These are phyloP conservation scores for Poecilia velifera DNA, from an alignment of 2,797 vertebrate genomes.

Conservation along the genomic window DNA sequence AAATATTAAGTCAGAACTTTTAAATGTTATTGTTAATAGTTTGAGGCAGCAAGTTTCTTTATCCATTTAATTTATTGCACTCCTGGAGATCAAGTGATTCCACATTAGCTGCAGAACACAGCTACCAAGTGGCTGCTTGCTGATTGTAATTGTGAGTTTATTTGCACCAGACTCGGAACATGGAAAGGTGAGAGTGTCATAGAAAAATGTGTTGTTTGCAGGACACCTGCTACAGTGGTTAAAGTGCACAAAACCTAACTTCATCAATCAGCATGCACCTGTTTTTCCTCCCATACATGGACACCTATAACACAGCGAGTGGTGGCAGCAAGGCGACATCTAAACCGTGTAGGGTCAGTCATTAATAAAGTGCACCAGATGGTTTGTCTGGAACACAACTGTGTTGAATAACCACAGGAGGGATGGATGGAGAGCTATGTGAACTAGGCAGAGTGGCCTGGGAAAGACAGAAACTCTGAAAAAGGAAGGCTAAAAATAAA, in stretches of 20 bases:
- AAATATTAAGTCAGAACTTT: not conserved
- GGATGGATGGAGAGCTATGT: conserved; percentile 63
- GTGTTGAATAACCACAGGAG: conserved; percentile 76
- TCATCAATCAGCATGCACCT: conserved; percentile 73
- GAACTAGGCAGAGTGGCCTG: conserved; percentile 45
- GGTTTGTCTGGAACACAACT: conserved; percentile 80
- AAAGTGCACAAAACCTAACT: conserved; percentile 59
- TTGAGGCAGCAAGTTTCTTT: not conserved
- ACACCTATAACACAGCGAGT: conserved; percentile 41
- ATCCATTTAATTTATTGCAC: not conserved
- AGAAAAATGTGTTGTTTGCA: conserved; percentile 36
- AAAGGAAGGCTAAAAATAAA: conserved; percentile 9
- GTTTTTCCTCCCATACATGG: conserved; percentile 50
- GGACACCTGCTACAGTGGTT: conserved; percentile 64
- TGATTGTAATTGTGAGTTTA: not conserved
- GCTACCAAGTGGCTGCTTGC: not conserved
- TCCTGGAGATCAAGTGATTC: not conserved
- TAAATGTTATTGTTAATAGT: not conserved
- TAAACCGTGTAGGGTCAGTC: conserved; percentile 76
- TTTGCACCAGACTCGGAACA: conserved; percentile 12
- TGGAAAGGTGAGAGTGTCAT: conserved; percentile 29
- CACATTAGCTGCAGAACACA: not conserved
- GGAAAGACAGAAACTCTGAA: conserved; percentile 22
- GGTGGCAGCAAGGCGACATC: conserved; percentile 68
- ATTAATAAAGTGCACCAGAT: conserved; percentile 82